Conservation (phyloP, 2,797 vertebrate genomes). For the Gallirallus australis region DNA sequence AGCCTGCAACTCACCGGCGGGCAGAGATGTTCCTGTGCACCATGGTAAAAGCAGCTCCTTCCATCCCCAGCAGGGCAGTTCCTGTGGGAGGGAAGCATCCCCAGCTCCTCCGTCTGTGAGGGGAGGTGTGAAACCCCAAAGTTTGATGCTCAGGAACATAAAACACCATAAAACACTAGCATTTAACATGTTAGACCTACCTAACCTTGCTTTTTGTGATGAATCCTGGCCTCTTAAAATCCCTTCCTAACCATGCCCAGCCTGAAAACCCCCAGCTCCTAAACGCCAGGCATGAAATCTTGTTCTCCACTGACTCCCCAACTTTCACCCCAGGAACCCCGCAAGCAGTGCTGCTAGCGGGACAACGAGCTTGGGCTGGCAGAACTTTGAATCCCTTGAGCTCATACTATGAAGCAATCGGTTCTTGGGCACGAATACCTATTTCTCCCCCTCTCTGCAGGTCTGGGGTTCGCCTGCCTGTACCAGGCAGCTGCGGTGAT, state of each 20-base stretch:
- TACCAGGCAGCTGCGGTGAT: conserved; percentile 89
- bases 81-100: neutral
- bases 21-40: accelerated
- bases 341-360: neutral
- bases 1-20: accelerated
- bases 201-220: accelerated
- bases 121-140: neutral
- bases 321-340: accelerated
- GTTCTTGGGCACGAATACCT: accelerated
- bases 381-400: neutral
- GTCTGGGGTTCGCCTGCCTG: conserved; percentile 89
- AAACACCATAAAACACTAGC: neutral
- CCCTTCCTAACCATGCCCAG: neutral
- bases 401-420: accelerated
- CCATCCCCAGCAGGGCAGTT: accelerated
- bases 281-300: accelerated
- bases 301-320: accelerated
- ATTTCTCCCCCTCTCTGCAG: conserved; percentile 64
- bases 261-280: neutral
- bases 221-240: neutral
- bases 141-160: neutral
- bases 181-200: neutral
- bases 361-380: accelerated
- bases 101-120: neutral
- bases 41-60: accelerated